Evolutionary conservation across 2,888 invertebrate genomes (phyloP), one percentile per base, ranked within the genome.

Genomic region (Toxonevra muliebris): DNA sequence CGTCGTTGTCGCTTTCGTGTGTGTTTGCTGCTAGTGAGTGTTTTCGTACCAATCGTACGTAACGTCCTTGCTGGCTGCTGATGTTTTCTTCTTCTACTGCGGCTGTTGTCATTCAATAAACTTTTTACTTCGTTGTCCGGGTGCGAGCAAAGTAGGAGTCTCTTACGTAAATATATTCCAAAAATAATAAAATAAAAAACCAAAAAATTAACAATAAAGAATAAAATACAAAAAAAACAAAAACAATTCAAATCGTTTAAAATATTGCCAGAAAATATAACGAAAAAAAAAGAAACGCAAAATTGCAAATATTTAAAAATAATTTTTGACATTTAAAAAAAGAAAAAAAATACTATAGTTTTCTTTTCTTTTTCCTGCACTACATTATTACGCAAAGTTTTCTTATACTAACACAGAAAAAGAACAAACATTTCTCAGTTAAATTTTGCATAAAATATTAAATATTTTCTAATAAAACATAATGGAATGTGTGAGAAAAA

Each of bases 131-230:
- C 69, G 65, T 71, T 71, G 73, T 74, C 70, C 73, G 74, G 74
- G 72, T 72, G 68, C 70, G 71, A 71, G 65, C 66, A 61, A 71
- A 71, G 69, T 69, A 71, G 52, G 70, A 70, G 71, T 73, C 73
- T 73, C 74, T 74, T 74, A 74, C 74, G 73, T 74, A 74, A 74
- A 74, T 74, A 73, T 72, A 66, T 45, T 68, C 13, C 62, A 50
- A 64, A 53, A 70, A 60, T 59, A 63, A 54, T 17, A 61, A 17
- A 45, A 43, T 48, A 40, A 61, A 41, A 68, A 11, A 42, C 12
- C 43, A 11, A 48, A 30, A 42, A 60, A 61, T 11, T 10, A 30
- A 30, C 7, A 30, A 17, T 19, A 65, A 65, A 5, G 65, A 41
- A 41, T 55, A n/a, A 53, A 66, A 10, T n/a, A 41, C 63, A 63